A percentile compares a stretch with the other conserved stretches of the same genome.
Conservation (phyloP, 2,888 invertebrate genomes). For the Chrysolina haemoptera region DNA sequence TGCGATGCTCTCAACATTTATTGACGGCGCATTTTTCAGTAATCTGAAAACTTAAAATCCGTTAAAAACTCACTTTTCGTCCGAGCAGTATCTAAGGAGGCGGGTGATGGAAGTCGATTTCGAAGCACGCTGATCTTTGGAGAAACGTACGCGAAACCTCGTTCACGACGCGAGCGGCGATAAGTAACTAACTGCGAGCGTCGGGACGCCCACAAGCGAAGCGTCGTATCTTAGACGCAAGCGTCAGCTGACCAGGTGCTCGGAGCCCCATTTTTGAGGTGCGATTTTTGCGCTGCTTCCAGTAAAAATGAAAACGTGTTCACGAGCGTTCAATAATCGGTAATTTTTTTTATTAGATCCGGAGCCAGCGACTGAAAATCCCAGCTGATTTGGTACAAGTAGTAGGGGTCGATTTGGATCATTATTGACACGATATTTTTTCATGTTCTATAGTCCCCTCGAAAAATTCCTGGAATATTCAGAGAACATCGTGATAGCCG, state of each 20-base stretch:
- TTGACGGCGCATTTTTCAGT: not conserved
- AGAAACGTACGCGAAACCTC: not conserved
- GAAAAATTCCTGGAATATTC: too few species aligned
- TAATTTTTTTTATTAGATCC: too few species aligned
- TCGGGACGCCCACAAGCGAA: constrained; percentile 36
- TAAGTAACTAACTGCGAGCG: constrained; percentile 32
- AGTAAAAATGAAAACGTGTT: not conserved
- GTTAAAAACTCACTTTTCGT: not conserved
- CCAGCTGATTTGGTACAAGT: too few species aligned
- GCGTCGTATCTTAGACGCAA: constrained; percentile 41
- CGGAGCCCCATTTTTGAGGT: constrained; percentile 4
- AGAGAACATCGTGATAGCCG: too few species aligned
- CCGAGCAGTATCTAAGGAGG: not conserved
- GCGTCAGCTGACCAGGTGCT: constrained; percentile 44
- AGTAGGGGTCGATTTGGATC: too few species aligned
- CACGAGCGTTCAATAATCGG: not conserved
- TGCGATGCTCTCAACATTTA: not conserved
- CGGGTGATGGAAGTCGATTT: constrained; percentile 14
- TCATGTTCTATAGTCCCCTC: too few species aligned
- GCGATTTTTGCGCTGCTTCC: constrained; percentile 10
- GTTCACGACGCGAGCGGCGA: not conserved
- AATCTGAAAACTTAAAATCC: too few species aligned
- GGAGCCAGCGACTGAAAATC: too few species aligned
- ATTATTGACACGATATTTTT: too few species aligned
- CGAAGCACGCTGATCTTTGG: not conserved